These are phyloP conservation scores for Tolypeutes matacus DNA, from an alignment of 2,797 vertebrate genomes.

Conservation along the genomic window DNA sequence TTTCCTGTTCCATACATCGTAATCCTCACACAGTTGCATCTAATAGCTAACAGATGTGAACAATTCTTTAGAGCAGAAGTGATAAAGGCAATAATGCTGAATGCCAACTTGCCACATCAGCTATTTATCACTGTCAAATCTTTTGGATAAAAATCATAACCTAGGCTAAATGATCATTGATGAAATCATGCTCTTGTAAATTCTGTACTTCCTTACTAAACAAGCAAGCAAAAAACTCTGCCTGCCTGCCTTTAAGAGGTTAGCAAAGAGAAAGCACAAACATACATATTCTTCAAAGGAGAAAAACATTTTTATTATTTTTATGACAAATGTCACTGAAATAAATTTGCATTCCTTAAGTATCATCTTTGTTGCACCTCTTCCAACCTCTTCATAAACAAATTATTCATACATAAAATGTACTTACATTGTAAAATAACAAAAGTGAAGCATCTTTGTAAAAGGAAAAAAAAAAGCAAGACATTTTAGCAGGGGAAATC, in stretches of 20 bases:
- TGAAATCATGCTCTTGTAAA: constrained; percentile 32
- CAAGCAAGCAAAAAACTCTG: constrained; percentile 4
- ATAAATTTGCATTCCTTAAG: constrained; percentile 37
- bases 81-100: constrained; percentile 53
- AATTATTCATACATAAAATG: background rate
- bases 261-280: background rate
- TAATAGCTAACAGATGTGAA: background rate
- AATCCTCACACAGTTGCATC: background rate
- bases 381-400: constrained; percentile 33
- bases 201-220: constrained; percentile 22
- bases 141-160: constrained; percentile 47
- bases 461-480: background rate
- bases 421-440: constrained; percentile 34
- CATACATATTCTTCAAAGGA: constrained; percentile 40
- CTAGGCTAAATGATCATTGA: background rate
- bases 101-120: background rate
- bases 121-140: constrained; percentile 57
- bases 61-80: background rate
- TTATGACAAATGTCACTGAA: constrained; percentile 45
- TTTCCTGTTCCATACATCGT: background rate
- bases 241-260: constrained; percentile 2
- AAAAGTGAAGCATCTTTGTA: background rate
- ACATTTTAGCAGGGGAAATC: background rate
- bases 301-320: constrained; percentile 6
- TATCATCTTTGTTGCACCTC: background rate